Evolutionary conservation across 1,140 invertebrate genomes (phyloP).

Genomic region (Tetragonula clypearis): DNA sequence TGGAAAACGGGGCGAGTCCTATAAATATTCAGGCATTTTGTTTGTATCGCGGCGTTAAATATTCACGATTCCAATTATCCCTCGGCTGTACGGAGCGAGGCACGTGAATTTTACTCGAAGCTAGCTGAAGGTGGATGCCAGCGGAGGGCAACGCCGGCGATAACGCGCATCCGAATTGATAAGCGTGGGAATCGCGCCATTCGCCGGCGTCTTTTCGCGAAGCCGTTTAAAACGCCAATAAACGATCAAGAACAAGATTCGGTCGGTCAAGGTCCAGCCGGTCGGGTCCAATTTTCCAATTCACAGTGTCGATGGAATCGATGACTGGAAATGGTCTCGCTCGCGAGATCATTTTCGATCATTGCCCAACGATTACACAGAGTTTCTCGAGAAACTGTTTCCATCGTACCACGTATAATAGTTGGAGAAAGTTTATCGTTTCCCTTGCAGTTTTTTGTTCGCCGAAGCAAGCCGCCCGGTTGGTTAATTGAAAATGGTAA

Average conservation of each 20-base stretch:
- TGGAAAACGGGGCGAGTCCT: neutral
- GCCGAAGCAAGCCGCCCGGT: neutral
- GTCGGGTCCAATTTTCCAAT: constrained; percentile 32
- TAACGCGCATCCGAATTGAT: constrained; percentile 67
- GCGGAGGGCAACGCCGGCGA: constrained; percentile 31
- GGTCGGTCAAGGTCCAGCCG: constrained; percentile 71
- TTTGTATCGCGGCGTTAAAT: neutral
- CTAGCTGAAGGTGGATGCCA: constrained; percentile 28
- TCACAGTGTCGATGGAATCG: too few species aligned
- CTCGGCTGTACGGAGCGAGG: neutral
- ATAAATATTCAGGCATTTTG: neutral
- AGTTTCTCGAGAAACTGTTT: constrained; percentile 12
- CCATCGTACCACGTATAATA: neutral
- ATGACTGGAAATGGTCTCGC: too few species aligned
- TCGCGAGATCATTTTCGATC: neutral
- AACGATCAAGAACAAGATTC: constrained; percentile 14
- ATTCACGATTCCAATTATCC: neutral
- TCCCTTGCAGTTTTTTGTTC: neutral
- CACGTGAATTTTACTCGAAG: constrained; percentile 36
- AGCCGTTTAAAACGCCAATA: neutral
- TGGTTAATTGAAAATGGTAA: neutral
- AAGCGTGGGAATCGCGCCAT: constrained; percentile 72
- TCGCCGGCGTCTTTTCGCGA: constrained; percentile 38
- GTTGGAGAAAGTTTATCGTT: constrained; percentile 11
- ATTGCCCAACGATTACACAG: neutral